Evolutionary conservation across 2,113 vertebrate genomes (phyloP), one percentile per base, ranked within the genome.

Genomic region (Dasyprocta punctata): DNA sequence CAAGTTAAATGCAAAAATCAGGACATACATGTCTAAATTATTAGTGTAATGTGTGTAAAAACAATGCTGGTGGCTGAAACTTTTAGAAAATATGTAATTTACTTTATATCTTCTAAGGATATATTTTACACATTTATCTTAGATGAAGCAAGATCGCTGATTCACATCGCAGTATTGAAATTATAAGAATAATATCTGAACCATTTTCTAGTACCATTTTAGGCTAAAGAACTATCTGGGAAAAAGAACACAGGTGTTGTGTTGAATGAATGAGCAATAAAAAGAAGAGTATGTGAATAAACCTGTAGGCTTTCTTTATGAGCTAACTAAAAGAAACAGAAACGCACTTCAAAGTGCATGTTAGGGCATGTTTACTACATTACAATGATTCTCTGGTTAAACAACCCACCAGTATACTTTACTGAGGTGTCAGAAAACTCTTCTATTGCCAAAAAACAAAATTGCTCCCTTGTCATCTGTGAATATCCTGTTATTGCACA

Each of bases 101-200:
- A 82, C 63, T 86, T 47, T 65, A 0, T 54, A 56, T 49, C 49
- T 67, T 93, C 90, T 96, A 58, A 17, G 14, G 47, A 24, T 73
- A 49, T 65, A 77, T 67, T 38, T 92, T 89, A 75, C 60, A 12
- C 0, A 90, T 41, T 95, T 90, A 49, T 71, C 95, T 95, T 65
- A 87, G 12, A 89, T 86, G 41, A 87, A 69, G 67, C 94, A 58
- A 86, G 16, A 4, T 92, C 54, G 1, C 24, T 67, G 12, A 71
- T 78, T 92, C 24, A 86, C 0, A 28, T 77, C 52, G 41, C 54
- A 73, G 38, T 33, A 78, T 22, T 81, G 12, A 91, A 90, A 33
- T 44, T 82, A 65, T 60, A 86, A 90, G 52, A 22, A 11, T 41
- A 3, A 36, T 69, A 33, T 28, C 24, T 56, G 13, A 87, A 13